phyloP scores from a whole-genome alignment of 2,797 vertebrate genomes.

The Rhabdomys pumilio region DNA sequence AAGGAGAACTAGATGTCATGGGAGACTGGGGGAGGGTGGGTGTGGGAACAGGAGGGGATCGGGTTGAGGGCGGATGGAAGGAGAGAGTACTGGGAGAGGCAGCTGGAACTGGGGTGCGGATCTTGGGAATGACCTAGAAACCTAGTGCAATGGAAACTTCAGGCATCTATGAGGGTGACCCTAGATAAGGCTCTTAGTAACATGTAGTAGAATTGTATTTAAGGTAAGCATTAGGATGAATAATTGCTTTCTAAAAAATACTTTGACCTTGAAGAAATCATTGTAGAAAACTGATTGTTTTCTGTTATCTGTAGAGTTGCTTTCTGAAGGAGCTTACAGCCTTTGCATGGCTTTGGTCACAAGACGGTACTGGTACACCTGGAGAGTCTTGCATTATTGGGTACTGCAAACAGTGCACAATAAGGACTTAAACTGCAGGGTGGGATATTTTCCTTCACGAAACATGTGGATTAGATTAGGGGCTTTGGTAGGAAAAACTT shows the following conservation, averaged over 20 bases:
- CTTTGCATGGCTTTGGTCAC: background rate
- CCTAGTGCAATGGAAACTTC: too few species aligned
- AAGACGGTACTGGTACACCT: background rate
- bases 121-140: too few species aligned
- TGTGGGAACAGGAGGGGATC: too few species aligned
- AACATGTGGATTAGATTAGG: background rate
- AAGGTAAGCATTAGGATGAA: background rate
- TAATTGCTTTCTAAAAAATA: background rate
- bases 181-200: too few species aligned
- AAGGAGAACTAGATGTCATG: too few species aligned
- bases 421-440: background rate
- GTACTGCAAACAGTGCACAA: background rate
- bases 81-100: too few species aligned
- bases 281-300: background rate
- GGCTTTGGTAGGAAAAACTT: background rate
- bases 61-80: too few species aligned
- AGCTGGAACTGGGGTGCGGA: too few species aligned
- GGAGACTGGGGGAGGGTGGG: too few species aligned
- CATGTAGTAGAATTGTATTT: background rate
- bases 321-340: background rate
- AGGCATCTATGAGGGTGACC: too few species aligned
- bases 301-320: background rate
- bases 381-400: background rate
- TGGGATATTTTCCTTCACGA: background rate
- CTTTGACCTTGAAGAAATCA: background rate